Conservation (phyloP, 2,113 vertebrate species). For the Apteryx mantelli region DNA sequence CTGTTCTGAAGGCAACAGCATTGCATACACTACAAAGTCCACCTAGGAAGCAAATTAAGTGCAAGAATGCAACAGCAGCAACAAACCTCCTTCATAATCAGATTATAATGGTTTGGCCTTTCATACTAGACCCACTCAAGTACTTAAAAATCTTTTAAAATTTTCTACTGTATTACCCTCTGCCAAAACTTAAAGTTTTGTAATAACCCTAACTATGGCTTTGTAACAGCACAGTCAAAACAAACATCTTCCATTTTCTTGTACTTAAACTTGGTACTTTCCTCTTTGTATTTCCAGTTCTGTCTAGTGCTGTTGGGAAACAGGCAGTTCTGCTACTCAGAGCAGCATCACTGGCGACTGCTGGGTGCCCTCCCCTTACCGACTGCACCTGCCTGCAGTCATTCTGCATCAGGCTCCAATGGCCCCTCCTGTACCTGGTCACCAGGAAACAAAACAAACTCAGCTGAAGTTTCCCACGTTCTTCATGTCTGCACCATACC, state of each 20-base stretch:
- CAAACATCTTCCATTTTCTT: background rate
- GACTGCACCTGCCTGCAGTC: background rate
- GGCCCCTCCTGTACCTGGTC: background rate
- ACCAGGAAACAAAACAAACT: background rate
- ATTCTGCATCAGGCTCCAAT: background rate
- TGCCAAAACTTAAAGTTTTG: background rate
- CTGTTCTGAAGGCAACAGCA: background rate
- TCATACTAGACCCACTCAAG: too few species aligned
- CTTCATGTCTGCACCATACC: background rate
- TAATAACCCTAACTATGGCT: accelerated
- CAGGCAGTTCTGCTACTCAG: background rate
- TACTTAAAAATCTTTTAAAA: background rate
- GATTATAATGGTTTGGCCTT: too few species aligned
- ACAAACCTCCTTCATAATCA: background rate
- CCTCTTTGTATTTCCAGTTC: background rate
- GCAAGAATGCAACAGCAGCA: background rate
- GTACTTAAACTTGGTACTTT: background rate
- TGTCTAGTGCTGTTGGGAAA: background rate
- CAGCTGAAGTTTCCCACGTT: background rate
- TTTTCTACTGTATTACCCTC: background rate
- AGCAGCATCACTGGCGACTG: background rate
- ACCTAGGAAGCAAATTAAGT: background rate
- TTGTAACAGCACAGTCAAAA: background rate
- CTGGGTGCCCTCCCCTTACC: background rate
- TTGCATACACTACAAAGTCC: too few species aligned